Evolutionary conservation across 2,797 vertebrate genomes (phyloP), one percentile per base, ranked within the genome.

Genomic region (Phrynocephalus forsythii): DNA sequence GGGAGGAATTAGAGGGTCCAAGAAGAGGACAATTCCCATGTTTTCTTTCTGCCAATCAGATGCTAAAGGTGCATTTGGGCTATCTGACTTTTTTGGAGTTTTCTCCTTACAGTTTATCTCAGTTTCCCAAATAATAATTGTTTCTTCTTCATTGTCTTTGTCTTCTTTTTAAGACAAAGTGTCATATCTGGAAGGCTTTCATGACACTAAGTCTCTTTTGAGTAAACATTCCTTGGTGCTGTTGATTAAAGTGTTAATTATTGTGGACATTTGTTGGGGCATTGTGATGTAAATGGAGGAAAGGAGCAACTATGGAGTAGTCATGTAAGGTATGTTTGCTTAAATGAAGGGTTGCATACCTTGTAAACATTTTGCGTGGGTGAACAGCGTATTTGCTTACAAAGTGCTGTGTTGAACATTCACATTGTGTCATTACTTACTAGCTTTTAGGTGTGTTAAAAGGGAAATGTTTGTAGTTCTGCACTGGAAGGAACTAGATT

Each of bases 351-450:
- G 63, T 85, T 91, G 63, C 85, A 38, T 75, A 0, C 38, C 50
- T 15, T 82, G 22, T 38, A 38, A 71, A 83, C 89, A 90, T 92
- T 84, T 73, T 73, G 44, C 84, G 90, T 91, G 91, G 90, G 91
- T 85, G 84, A 84, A 72, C 13, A 91, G 89, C 88, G 90, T 87
- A 26, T 72, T 5, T 72, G 88, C 79, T 86, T 18, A 89, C 56
- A 8, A 38, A 89, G 83, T 24, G 86, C 0, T 1, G 7, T 71
- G 15, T 80, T 68, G 26, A 26, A 30, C 44, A 77, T 78, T 38
- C 67, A 89, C 22, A 15, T 22, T 48, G 18, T 79, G 44, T 83
- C 75, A 69, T 77, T 48, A 30, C 73, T 67, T 22, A 52, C 81
- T 68, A n/a, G 68, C 15, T 33, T n/a, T 77, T 77, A 18, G 20